Conservation (phyloP, 2,113 vertebrate genomes). For the Ploceus nigricollis region DNA sequence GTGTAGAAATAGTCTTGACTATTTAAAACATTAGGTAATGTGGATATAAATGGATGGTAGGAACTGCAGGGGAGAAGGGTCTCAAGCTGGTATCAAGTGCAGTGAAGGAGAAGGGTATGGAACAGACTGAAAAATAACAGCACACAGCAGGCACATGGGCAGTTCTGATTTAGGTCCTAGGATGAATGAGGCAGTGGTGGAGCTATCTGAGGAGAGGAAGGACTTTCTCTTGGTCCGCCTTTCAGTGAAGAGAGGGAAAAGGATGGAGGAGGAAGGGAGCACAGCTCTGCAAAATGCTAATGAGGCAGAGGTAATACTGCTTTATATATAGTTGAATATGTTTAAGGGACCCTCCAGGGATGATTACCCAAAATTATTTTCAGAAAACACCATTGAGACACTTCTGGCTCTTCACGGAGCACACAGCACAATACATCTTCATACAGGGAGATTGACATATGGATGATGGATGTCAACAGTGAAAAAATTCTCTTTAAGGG, state of each 20-base stretch:
- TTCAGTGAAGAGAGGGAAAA: background rate
- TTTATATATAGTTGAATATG: background rate
- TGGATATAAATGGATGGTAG: background rate
- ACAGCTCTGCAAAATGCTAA: background rate
- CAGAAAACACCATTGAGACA: background rate
- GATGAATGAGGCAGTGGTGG: background rate
- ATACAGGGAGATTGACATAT: background rate
- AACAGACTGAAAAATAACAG: background rate
- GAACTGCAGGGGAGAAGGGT: background rate
- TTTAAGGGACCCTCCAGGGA: background rate
- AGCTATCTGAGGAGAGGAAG: background rate
- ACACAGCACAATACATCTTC: background rate
- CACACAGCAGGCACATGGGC: rapidly evolving
- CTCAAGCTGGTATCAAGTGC: background rate
- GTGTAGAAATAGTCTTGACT: background rate
- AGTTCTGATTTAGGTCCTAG: background rate
- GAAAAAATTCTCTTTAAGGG: background rate
- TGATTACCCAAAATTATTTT: conserved; percentile 9
- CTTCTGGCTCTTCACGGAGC: background rate
- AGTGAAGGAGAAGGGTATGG: background rate
- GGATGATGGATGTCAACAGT: background rate
- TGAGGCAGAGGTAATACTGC: background rate
- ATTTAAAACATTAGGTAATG: background rate
- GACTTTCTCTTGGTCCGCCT: background rate
- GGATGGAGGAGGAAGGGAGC: background rate